A percentile compares a stretch with the other conserved stretches of the same genome.
Evolutionary conservation across 2,113 vertebrate genomes (phyloP).

Genomic region (Fulmarus glacialis): DNA sequence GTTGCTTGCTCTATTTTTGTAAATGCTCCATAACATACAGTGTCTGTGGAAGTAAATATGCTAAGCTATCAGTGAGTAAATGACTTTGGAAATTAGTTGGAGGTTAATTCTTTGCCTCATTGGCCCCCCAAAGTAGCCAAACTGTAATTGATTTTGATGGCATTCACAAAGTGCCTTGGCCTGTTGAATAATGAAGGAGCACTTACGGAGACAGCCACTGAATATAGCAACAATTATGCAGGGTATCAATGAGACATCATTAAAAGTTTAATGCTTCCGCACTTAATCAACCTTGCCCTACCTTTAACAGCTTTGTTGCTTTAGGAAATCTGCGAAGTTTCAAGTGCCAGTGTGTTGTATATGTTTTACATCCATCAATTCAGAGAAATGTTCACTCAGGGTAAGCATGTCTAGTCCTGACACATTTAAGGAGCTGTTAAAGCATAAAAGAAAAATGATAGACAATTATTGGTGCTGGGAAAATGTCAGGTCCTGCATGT

Average conservation of each 20-base stretch:
- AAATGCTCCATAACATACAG: constrained; percentile 30
- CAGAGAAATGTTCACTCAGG: background rate
- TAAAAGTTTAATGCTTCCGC: constrained; percentile 54
- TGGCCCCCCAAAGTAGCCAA: constrained; percentile 72
- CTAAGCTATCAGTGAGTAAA: constrained; percentile 67
- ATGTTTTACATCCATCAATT: constrained; percentile 28
- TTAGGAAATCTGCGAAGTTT: constrained; percentile 55
- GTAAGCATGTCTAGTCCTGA: background rate
- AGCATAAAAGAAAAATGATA: background rate
- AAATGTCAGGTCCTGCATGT: background rate
- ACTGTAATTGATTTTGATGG: constrained; percentile 79
- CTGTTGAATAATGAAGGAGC: constrained; percentile 65
- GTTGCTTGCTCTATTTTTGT: constrained; percentile 26
- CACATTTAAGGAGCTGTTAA: background rate
- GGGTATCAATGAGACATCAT: constrained; percentile 58
- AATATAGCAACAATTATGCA: constrained; percentile 62
- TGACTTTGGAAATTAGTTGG: constrained; percentile 80
- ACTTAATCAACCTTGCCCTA: constrained; percentile 61
- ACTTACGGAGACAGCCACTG: constrained; percentile 31
- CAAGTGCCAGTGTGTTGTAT: background rate
- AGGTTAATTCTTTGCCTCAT: constrained; percentile 83
- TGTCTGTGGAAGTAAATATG: constrained; percentile 38
- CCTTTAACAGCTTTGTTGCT: constrained; percentile 40
- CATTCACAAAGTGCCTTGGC: constrained; percentile 61
- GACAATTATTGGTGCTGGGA: background rate